Percentiles rank a stretch among this genome's conserved stretches.
These are phyloP conservation scores for Brachionus asplanchnoidis DNA, from an alignment of 1,140 invertebrate genomes.

Conservation along the genomic window DNA sequence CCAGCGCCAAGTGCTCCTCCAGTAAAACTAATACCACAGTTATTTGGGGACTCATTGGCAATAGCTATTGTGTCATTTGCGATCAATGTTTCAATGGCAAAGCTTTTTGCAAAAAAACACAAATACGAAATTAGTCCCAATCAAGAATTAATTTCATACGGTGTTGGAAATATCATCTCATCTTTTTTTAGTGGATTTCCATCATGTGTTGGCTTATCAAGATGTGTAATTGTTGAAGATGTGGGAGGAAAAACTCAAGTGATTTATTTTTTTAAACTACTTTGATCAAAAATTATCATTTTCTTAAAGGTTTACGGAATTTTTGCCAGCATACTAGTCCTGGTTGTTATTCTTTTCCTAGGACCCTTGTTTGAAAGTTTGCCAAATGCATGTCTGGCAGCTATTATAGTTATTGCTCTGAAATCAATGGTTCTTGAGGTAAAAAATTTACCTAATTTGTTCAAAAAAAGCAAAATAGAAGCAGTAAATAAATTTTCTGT, in stretches of 20 bases:
- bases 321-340: conserved; percentile 49
- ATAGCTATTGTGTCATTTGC: conserved; percentile 84
- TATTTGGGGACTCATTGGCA: conserved; percentile 65
- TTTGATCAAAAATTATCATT: background rate
- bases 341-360: conserved; percentile 59
- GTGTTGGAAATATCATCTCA: conserved; percentile 56
- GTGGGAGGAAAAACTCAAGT: conserved; percentile 58
- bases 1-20: conserved; percentile 4
- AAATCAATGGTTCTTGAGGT: conserved; percentile 58
- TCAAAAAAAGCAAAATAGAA: conserved; percentile 56
- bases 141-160: conserved; percentile 65
- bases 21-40: conserved; percentile 42
- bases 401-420: conserved; percentile 60
- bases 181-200: conserved; percentile 61
- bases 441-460: conserved; percentile 53
- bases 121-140: conserved; percentile 81
- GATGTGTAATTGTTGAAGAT: conserved; percentile 57
- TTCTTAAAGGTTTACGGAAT: conserved; percentile 43
- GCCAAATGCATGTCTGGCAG: conserved; percentile 55
- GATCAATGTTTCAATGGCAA: conserved; percentile 83
- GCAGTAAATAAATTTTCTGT: conserved; percentile 48
- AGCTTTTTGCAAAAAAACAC: conserved; percentile 80
- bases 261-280: background rate
- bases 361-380: conserved; percentile 56
- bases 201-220: conserved; percentile 59